Evolutionary conservation across 2,113 vertebrate species (phyloP), one percentile per base, ranked within the genome.

Genomic region (Hylia prasina): DNA sequence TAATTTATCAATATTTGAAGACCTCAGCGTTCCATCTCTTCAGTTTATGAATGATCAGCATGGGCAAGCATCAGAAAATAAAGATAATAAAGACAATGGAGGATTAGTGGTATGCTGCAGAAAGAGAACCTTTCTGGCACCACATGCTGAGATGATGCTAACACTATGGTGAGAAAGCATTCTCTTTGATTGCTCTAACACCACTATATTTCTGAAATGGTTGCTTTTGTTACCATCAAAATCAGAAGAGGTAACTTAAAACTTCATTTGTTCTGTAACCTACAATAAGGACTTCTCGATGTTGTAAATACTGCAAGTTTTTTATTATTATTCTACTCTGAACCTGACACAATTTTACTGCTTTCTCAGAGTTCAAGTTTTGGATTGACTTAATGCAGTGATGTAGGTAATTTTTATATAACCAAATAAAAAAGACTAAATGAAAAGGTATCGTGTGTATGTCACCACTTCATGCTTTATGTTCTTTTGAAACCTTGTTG

Each of bases 141-240:
- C 95, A 93, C 95, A 94, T 95, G 89, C 93, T 97, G 95, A 97
- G 98, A 96, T 93, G 91, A 95, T 94, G 89, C 93, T 83, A 95
- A 96, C 95, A 96, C 95, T 96, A 95, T 87, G 87, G 85, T 72
- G 95, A 93, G 70, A 75, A 96, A 97, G 89, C 91, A 95, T 94
- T 68, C 94, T 93, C 95, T 97, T 83, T 97, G 97, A 98, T 97
- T 98, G 87, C 97, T 94, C 93, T 95, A 94, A 96, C 88, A 96
- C 91, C 91, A 85, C 45, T 94, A 68, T 92, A 96, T 96, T 97
- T 94, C 96, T 96, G 81, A 97, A 97, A 83, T 80, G 68, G 87
- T 93, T 93, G 93, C 94, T 97, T 95, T 96, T 79, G 87, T 90
- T 96, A 71, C 92, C 70, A 96, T 96, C 96, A 96, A 97, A 97